phyloP scores from a whole-genome alignment of 1,140 invertebrate genomes.

The Sipha flava region DNA sequence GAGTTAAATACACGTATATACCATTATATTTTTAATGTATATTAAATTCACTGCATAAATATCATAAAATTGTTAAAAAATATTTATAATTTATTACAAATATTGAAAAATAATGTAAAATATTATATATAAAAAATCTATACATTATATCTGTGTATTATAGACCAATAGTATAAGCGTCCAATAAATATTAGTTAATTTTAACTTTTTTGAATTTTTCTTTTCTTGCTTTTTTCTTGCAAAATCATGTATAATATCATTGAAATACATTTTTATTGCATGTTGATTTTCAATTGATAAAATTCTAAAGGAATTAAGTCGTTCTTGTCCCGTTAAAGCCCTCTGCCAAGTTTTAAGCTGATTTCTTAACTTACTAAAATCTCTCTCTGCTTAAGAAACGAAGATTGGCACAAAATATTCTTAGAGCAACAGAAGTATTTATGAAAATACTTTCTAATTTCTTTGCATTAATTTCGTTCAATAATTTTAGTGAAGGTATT shows the following conservation, averaged over 20 bases:
- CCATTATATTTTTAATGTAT: too few relatives aligned
- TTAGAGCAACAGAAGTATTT: neutral
- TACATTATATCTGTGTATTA: too few relatives aligned
- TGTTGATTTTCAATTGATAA: neutral
- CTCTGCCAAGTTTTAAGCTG: neutral
- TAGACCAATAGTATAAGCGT: too few relatives aligned
- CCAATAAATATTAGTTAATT: too few relatives aligned
- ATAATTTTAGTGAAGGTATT: neutral
- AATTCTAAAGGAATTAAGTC: neutral
- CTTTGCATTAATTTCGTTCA: neutral
- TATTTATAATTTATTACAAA: too few relatives aligned
- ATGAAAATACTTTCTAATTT: conserved; percentile 6
- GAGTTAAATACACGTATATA: too few relatives aligned
- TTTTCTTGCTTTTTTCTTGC: neutral
- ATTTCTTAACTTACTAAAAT: neutral
- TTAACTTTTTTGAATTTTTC: too few relatives aligned
- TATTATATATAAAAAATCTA: too few relatives aligned
- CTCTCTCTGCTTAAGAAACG: neutral
- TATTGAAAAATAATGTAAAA: too few relatives aligned
- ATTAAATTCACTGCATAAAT: too few relatives aligned
- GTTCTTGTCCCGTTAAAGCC: neutral
- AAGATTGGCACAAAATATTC: neutral
- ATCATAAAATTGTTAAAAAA: too few relatives aligned
- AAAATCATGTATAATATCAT: neutral
- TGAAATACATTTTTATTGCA: neutral